These are phyloP conservation scores for Mycetomoellerius zeteki DNA, from an alignment of 1,140 invertebrate species.

Conservation along the genomic window DNA sequence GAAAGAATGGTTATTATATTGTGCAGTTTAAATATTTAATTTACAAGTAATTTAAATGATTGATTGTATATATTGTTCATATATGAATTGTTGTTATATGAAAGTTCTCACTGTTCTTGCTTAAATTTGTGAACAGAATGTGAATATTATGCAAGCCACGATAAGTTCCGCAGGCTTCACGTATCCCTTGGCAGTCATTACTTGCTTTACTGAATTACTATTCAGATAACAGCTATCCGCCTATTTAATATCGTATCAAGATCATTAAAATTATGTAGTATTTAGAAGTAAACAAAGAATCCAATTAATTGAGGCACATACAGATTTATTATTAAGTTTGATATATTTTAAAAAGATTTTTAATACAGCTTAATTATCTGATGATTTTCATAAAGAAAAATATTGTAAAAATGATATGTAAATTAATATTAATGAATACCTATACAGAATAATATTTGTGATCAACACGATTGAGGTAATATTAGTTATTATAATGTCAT, in stretches of 20 bases:
- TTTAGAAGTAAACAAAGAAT: no score
- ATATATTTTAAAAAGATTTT: not conserved
- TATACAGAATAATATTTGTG: not conserved
- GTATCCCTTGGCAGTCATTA: not conserved
- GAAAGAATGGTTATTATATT: not conserved
- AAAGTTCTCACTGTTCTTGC: not conserved
- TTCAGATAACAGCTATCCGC: not conserved
- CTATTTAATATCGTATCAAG: not conserved
- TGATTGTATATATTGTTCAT: not conserved
- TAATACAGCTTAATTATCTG: not conserved
- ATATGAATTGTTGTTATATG: not conserved
- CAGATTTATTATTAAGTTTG: not conserved
- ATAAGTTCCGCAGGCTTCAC: not conserved
- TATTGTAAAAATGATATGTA: not conserved
- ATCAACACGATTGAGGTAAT: not conserved
- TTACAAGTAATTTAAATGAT: not conserved
- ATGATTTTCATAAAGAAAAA: not conserved
- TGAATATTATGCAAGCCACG: slow-evolving; percentile 32
- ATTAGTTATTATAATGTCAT: not conserved
- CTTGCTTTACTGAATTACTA: slow-evolving; percentile 11
- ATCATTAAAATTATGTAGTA: not conserved
- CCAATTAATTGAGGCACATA: not conserved
- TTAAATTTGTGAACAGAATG: slow-evolving; percentile 19
- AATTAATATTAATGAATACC: not conserved
- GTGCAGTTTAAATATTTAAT: not conserved